A percentile compares a stretch with the other conserved stretches of the same genome.
Evolutionary conservation across 2,888 invertebrate genomes (phyloP).

Genomic region (Ophion ventricosus): DNA sequence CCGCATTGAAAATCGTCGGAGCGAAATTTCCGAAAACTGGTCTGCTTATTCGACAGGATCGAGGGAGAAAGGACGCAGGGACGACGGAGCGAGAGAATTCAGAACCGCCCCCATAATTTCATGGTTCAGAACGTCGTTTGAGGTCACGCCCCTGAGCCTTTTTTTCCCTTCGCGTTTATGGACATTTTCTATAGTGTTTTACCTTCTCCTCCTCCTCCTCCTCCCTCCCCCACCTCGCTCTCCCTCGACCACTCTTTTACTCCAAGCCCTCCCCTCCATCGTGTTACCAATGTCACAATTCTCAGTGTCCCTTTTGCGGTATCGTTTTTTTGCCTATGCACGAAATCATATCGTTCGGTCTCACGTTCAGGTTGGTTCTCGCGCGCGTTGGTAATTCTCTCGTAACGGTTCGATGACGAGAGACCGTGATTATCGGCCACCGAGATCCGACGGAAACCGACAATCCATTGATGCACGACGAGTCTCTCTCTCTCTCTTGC

Average conservation of each 20-base stretch:
- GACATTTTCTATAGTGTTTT: slow-evolving; percentile 19
- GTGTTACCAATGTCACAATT: slow-evolving; percentile 2
- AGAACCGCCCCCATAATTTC: slow-evolving; percentile 66
- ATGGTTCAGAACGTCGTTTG: slow-evolving; percentile 59
- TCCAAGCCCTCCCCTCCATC: too few relatives aligned
- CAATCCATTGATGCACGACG: slow-evolving; percentile 78
- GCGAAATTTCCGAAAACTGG: slow-evolving; percentile 14
- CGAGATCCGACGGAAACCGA: slow-evolving; percentile 77
- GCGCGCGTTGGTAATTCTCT: slow-evolving; percentile 18
- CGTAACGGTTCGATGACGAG: slow-evolving; percentile 64
- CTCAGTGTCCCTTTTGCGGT: slow-evolving; percentile 22
- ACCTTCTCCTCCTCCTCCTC: slow-evolving; percentile 14
- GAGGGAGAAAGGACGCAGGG: slow-evolving; percentile 35
- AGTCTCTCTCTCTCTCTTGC: slow-evolving; percentile 38
- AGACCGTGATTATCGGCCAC: slow-evolving; percentile 74
- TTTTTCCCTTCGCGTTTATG: slow-evolving; percentile 62
- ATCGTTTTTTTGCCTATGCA: slow-evolving; percentile 16
- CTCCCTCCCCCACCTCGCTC: background rate
- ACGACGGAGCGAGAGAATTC: slow-evolving; percentile 49
- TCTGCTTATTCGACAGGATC: slow-evolving; percentile 1
- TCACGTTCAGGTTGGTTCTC: slow-evolving; percentile 38
- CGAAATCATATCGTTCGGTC: slow-evolving; percentile 45
- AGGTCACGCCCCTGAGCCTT: slow-evolving; percentile 65
- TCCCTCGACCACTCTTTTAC: too few relatives aligned
- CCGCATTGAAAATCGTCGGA: background rate